These are phyloP conservation scores for Pagetopsis macropterus DNA, from an alignment of 2,797 vertebrate species.

Conservation along the genomic window DNA sequence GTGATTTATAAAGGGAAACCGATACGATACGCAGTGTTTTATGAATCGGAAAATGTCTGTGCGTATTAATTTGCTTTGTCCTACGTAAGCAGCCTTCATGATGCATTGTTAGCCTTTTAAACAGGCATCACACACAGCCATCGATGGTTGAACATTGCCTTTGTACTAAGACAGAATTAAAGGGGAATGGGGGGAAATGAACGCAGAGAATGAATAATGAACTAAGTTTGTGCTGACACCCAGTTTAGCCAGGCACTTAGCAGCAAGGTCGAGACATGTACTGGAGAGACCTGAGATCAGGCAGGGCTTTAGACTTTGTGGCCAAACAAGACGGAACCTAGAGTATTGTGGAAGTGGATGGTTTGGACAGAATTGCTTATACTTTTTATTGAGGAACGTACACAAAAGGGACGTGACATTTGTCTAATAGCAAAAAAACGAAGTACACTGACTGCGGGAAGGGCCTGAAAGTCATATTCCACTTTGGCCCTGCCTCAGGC, in stretches of 20 bases:
- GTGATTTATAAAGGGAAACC: too few relatives aligned
- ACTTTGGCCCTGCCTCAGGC: conserved; percentile 42
- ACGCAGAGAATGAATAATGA: conserved; percentile 74
- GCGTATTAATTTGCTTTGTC: too few relatives aligned
- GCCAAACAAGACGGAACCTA: conserved; percentile 6
- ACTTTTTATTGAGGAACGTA: background rate
- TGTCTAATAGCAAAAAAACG: conserved; percentile 13
- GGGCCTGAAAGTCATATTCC: conserved; percentile 23
- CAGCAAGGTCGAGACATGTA: conserved; percentile 57
- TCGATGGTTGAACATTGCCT: conserved; percentile 7
- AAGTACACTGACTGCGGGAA: conserved; percentile 1
- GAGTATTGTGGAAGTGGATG: background rate
- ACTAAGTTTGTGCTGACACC: conserved; percentile 66
- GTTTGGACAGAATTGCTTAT: background rate
- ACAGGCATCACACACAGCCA: background rate
- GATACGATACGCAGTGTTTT: too few relatives aligned
- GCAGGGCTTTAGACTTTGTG: background rate
- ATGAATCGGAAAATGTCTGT: too few relatives aligned
- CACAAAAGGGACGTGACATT: conserved; percentile 11
- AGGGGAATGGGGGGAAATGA: conserved; percentile 8
- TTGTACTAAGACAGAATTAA: conserved; percentile 29
- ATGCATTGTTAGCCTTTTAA: background rate
- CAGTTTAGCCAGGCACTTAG: conserved; percentile 29
- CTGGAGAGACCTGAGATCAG: conserved; percentile 17
- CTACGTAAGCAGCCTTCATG: too few relatives aligned